Evolutionary conservation across 2,113 vertebrate species (phyloP).

Genomic region (human (Homo sapiens)): DNA sequence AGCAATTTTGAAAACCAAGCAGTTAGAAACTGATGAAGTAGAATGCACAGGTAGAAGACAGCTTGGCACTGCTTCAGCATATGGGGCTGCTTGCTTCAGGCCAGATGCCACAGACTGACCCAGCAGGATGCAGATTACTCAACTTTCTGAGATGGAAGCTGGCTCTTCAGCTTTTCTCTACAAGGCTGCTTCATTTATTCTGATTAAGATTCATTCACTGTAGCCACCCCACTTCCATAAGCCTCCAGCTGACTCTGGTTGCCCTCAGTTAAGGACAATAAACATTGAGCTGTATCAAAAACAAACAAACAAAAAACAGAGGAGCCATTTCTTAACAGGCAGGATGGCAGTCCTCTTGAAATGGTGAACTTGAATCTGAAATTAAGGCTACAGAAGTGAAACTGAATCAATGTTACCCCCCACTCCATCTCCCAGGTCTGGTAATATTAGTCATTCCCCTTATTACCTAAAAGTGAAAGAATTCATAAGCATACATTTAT

Average conservation of each 20-base stretch:
- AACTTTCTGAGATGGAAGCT: constrained; percentile 48
- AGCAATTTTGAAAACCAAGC: constrained; percentile 52
- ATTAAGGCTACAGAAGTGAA: constrained; percentile 54
- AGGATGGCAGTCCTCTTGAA: constrained; percentile 50
- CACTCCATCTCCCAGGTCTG: neutral
- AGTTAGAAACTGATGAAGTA: neutral
- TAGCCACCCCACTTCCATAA: constrained; percentile 37
- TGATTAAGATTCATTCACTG: constrained; percentile 63
- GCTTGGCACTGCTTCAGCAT: neutral
- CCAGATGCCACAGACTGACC: constrained; percentile 56
- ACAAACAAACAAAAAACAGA: neutral
- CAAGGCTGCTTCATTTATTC: constrained; percentile 44
- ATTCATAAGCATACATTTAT: constrained; percentile 30
- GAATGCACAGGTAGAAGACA: neutral
- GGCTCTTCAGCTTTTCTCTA: constrained; percentile 29
- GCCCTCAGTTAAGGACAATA: constrained; percentile 57
- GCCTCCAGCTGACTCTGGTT: constrained; percentile 50
- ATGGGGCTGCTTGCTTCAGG: neutral
- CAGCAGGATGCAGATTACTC: constrained; percentile 61
- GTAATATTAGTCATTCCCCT: constrained; percentile 1
- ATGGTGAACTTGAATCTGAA: constrained; percentile 44
- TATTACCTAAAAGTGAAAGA: constrained; percentile 56
- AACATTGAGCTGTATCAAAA: neutral
- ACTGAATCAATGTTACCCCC: constrained; percentile 16
- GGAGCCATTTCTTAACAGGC: constrained; percentile 35